Percentiles rank a stretch among this genome's conserved stretches.
These are phyloP conservation scores for Copsychus sechellarum DNA, from an alignment of 2,113 vertebrate genomes.

Conservation along the genomic window DNA sequence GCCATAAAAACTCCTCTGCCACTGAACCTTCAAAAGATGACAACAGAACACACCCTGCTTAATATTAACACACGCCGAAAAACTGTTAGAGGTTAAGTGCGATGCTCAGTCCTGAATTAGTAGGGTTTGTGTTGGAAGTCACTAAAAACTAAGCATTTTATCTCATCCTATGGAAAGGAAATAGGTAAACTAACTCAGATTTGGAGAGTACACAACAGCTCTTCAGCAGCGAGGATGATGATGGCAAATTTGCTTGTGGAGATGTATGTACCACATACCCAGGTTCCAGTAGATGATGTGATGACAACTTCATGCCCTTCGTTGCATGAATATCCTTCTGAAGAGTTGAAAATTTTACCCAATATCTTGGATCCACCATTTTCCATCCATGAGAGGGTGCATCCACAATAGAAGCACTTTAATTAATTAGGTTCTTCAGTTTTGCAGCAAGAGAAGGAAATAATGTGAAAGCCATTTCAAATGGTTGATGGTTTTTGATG, in stretches of 20 bases:
- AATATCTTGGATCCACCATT: not conserved
- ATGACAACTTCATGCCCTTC: not conserved
- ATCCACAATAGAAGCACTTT: not conserved
- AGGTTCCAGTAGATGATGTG: not conserved
- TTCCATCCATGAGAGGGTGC: not conserved
- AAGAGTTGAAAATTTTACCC: not conserved
- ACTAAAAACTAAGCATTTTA: not conserved
- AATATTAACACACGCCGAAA: not conserved
- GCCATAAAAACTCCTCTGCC: not conserved
- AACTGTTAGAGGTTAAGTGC: accelerated
- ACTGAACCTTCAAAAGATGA: not conserved
- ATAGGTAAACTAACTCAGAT: not conserved
- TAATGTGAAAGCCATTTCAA: constrained; percentile 20
- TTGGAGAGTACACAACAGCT: not conserved
- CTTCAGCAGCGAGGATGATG: not conserved
- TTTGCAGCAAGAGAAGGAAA: constrained; percentile 9
- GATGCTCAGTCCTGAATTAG: not conserved
- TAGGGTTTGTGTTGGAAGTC: not conserved
- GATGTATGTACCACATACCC: not conserved
- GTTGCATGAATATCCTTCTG: not conserved
- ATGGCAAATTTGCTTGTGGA: not conserved
- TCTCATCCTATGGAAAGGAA: not conserved
- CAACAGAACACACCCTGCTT: not conserved
- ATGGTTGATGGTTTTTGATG: not conserved
- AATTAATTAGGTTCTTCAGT: not conserved